Percentiles rank a stretch among this genome's conserved stretches.
These are phyloP conservation scores for Lethenteron reissneri DNA, from an alignment of 2,113 vertebrate species.

Conservation along the genomic window DNA sequence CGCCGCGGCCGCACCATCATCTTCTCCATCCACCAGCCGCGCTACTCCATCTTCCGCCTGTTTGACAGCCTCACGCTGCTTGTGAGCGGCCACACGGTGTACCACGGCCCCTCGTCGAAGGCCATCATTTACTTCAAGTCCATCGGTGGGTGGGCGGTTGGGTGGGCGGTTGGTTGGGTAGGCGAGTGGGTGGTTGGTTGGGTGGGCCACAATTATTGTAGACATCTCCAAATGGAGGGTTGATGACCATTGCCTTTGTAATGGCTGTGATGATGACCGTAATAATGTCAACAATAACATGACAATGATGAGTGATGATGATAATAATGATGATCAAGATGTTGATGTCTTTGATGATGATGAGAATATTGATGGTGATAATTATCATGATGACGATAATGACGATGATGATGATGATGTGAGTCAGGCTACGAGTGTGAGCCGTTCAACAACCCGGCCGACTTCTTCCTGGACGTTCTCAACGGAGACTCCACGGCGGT, in stretches of 20 bases:
- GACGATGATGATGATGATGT: not conserved
- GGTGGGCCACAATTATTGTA: no score
- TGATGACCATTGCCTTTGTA: no score
- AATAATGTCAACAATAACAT: no score
- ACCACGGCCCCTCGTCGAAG: conserved; percentile 36
- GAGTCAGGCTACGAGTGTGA: conserved; percentile 52
- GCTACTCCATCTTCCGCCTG: conserved; percentile 68
- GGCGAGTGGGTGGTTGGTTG: no score
- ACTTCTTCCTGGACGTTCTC: conserved; percentile 80
- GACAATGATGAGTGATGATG: no score
- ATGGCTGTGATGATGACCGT: no score
- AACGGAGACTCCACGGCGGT: conserved; percentile 51
- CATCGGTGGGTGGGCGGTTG: conserved; percentile 24
- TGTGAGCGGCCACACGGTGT: conserved; percentile 45
- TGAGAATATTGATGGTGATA: no score
- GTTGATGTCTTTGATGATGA: no score
- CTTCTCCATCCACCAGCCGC: conserved; percentile 84
- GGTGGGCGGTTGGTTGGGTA: no score
- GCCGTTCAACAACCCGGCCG: conserved; percentile 69
- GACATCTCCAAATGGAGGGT: no score
- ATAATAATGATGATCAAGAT: no score
- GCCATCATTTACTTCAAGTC: conserved; percentile 44
- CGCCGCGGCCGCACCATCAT: conserved; percentile 53
- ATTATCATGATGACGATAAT: no score
- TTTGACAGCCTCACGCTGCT: conserved; percentile 59